These are phyloP conservation scores for Sterna hirundo DNA, from an alignment of 2,113 vertebrate genomes.

Conservation along the genomic window DNA sequence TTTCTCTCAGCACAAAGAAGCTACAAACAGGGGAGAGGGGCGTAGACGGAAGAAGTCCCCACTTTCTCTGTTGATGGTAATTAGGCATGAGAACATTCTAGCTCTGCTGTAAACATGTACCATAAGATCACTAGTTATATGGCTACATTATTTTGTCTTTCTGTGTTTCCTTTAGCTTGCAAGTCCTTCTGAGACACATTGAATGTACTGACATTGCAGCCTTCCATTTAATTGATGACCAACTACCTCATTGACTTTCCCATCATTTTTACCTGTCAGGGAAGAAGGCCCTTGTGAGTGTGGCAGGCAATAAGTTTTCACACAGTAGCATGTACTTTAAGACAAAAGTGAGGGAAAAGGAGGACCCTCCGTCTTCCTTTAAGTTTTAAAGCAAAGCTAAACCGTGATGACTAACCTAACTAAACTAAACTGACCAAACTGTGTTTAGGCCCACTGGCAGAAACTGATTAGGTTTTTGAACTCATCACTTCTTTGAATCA, in stretches of 20 bases:
- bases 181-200: not conserved
- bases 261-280: not conserved
- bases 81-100: not conserved
- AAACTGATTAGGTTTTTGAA: not conserved
- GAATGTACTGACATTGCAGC: not conserved
- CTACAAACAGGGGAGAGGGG: not conserved
- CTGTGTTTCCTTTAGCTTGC: not conserved
- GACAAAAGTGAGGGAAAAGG: not conserved
- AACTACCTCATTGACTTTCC: not conserved
- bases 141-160: not conserved
- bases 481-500: not conserved
- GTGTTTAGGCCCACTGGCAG: not conserved
- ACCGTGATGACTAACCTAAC: not conserved
- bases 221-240: not conserved
- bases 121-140: not conserved
- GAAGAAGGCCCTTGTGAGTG: not conserved
- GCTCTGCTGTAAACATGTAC: not conserved
- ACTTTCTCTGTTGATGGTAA: not conserved
- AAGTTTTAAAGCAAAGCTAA: not conserved
- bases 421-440: not conserved
- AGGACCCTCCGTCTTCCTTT: not conserved
- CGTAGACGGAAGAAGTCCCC: fast-evolving
- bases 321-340: not conserved
- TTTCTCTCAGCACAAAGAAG: not conserved
- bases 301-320: not conserved